A percentile compares a stretch with the other conserved stretches of the same genome.
Conservation (phyloP, 2,797 vertebrate species). For the Cossypha caffra region DNA sequence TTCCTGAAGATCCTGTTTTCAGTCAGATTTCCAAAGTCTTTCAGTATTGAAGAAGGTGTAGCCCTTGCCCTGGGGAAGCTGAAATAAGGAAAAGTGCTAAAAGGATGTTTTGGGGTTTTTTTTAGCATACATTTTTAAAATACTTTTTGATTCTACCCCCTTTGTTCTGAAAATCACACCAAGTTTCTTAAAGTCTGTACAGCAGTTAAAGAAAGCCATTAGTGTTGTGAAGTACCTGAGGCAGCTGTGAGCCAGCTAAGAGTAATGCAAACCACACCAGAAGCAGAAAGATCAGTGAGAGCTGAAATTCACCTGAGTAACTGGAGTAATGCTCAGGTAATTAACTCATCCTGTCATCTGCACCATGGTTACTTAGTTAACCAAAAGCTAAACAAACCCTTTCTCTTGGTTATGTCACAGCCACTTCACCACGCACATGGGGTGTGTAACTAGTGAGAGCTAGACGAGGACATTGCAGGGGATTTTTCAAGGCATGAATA, state of each 20-base stretch:
- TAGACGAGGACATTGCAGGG: neutral
- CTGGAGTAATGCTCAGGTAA: neutral
- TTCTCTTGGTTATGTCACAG: neutral
- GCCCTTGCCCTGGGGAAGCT: neutral
- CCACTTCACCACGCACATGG: neutral
- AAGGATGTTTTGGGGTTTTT: neutral
- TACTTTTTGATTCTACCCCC: neutral
- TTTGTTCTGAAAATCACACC: neutral
- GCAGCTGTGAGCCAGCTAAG: neutral
- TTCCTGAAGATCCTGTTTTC: neutral
- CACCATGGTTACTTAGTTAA: neutral
- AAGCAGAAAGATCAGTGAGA: neutral
- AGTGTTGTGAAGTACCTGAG: neutral
- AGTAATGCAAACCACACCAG: neutral
- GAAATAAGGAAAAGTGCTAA: neutral
- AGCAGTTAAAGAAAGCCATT: neutral
- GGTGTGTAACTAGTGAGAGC: neutral
- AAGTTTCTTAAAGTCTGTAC: neutral
- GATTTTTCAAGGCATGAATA: neutral
- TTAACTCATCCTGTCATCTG: neutral
- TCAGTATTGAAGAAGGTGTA: neutral
- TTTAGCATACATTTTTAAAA: neutral
- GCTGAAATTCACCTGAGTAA: neutral
- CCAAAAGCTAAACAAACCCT: neutral
- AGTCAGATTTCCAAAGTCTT: neutral